These are phyloP conservation scores for Cottus gobio DNA, from an alignment of 2,113 vertebrate genomes.

Conservation along the genomic window DNA sequence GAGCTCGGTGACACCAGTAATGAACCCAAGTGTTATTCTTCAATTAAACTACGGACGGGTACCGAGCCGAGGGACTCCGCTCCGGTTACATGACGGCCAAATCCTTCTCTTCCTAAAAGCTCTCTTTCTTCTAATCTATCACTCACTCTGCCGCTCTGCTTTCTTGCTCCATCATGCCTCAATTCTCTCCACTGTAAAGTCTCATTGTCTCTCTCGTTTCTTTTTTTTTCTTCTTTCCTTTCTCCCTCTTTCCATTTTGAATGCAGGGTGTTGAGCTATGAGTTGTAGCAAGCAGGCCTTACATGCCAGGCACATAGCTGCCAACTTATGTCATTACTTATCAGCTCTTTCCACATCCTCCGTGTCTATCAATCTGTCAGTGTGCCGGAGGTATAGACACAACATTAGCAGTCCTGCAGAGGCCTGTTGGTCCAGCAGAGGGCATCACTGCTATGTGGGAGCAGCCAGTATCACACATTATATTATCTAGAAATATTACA, in stretches of 20 bases:
- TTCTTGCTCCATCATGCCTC: slow-evolving; percentile 62
- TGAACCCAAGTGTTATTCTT: slow-evolving; percentile 83
- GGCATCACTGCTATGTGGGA: slow-evolving; percentile 50
- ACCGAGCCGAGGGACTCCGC: slow-evolving; percentile 63
- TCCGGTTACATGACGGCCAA: slow-evolving; percentile 57
- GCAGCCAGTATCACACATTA: not conserved
- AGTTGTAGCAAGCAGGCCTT: slow-evolving; percentile 27
- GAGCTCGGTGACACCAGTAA: slow-evolving; percentile 70
- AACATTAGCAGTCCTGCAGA: slow-evolving; percentile 18
- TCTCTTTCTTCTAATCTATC: slow-evolving; percentile 51
- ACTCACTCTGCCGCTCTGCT: slow-evolving; percentile 47
- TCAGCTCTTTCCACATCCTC: slow-evolving; percentile 52
- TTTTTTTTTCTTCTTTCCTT: not conserved
- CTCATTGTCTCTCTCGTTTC: slow-evolving; percentile 4
- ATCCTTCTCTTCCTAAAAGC: slow-evolving; percentile 56
- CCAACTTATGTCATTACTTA: slow-evolving; percentile 56
- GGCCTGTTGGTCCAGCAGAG: slow-evolving; percentile 63
- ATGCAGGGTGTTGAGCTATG: slow-evolving; percentile 5
- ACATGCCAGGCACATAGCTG: slow-evolving; percentile 36
- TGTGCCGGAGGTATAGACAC: not conserved
- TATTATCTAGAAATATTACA: not conserved
- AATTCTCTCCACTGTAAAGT: slow-evolving; percentile 49
- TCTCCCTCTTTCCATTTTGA: not conserved
- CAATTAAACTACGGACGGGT: slow-evolving; percentile 76
- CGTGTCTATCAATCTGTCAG: slow-evolving; percentile 51